Conservation (phyloP, 2,113 vertebrate species). For the Carassius gibelio region DNA sequence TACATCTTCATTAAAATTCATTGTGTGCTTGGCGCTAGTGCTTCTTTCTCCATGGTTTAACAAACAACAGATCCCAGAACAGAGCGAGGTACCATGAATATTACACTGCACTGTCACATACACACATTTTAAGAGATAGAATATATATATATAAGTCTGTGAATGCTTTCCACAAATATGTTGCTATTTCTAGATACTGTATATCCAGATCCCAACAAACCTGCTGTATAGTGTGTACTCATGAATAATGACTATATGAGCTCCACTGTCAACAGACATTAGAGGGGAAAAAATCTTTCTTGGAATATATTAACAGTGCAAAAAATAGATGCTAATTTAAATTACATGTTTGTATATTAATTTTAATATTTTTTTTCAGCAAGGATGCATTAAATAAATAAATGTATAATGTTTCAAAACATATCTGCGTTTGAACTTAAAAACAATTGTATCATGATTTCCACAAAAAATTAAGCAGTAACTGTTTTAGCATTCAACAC, state of each 20-base stretch:
- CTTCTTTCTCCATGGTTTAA: conserved; percentile 46
- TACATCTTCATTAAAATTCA: conserved; percentile 37
- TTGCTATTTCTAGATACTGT: neutral
- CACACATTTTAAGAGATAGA: neutral
- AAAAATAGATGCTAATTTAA: neutral
- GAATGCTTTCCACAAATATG: neutral
- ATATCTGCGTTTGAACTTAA: no score
- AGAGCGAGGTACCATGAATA: conserved; percentile 20
- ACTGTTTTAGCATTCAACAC: no score
- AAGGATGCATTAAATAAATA: neutral
- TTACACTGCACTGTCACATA: conserved; percentile 17
- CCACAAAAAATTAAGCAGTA: no score
- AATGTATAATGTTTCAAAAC: no score
- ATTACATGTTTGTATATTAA: neutral
- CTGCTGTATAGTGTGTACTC: neutral
- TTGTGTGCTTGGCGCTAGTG: conserved; percentile 28
- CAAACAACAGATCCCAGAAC: conserved; percentile 44
- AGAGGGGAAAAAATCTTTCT: neutral
- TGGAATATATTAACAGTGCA: neutral
- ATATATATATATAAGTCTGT: neutral
- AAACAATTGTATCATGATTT: no score
- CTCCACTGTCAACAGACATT: neutral
- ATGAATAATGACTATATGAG: neutral
- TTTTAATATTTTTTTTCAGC: neutral
- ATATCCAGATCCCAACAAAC: neutral